A percentile compares a stretch with the other conserved stretches of the same genome.
These are phyloP conservation scores for Margarornis squamiger DNA, from an alignment of 2,797 vertebrate genomes.

Conservation along the genomic window DNA sequence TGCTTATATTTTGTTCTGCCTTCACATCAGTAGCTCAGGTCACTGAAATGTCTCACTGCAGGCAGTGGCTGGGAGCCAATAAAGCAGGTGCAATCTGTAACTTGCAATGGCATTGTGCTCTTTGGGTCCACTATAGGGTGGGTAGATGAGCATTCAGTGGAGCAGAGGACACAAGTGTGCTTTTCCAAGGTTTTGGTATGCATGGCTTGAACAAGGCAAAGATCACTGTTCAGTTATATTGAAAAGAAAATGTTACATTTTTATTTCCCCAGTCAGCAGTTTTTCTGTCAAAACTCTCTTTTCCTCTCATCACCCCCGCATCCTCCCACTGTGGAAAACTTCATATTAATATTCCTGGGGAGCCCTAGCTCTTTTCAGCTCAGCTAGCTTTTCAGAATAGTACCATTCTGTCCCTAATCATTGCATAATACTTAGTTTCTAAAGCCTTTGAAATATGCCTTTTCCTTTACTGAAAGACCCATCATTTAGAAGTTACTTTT, in stretches of 20 bases:
- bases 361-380: neutral
- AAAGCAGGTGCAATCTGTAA: neutral
- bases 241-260: neutral
- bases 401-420: neutral
- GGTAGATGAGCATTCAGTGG: neutral
- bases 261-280: accelerated
- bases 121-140: neutral
- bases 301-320: accelerated
- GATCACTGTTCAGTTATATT: neutral
- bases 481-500: neutral
- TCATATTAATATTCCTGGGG: neutral
- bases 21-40: neutral
- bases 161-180: neutral
- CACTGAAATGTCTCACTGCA: neutral
- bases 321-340: accelerated
- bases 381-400: neutral
- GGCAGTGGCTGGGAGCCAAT: neutral
- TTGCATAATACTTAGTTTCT: neutral
- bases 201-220: neutral
- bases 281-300: neutral
- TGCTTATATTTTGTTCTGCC: neutral
- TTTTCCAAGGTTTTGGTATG: neutral
- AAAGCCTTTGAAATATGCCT: neutral
- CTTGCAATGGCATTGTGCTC: neutral
- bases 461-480: neutral